Base-by-base conservation (phyloP, 1,140 invertebrate species). In the Diuraphis noxia region DNA sequence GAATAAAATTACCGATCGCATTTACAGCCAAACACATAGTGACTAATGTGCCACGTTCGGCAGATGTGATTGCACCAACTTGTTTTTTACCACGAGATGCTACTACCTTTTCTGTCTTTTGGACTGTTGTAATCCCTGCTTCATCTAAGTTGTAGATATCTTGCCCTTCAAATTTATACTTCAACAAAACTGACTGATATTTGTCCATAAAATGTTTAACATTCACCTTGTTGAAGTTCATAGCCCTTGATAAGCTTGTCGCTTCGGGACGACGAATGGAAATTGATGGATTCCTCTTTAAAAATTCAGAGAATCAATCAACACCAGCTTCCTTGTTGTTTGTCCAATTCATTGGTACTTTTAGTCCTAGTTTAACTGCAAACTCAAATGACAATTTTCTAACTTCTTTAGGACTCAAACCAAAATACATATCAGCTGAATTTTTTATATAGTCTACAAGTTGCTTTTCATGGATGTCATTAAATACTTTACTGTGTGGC, bases 81-180 rank as follows among this genome's bases (percentile, higher is more conserved):
- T 94, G 93, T 86, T 93, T 94, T 34, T 89, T 87, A 34, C 93
- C 94, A 88, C n/a, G 4, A 43, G 36, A 5, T 21, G 82, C 93
- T 91, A 94, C 72, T 41, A 94, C 92, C 93, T 93, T 94, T 46
- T 92, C 92, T 30, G 93, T 92, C 56, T 92, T 93, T 30, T 93
- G 93, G 1, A 81, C 77, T 23, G 77, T 81, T 23, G 36, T 81
- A 8, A 81, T 81, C 0, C 77, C 77, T 5, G 93, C 94, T 91
- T 94, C 93, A 92, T 94, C 93, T 77, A 93, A 92, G 92, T 94
- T 94, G 91, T 93, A 94, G 36, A 94, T 93, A 46, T 92, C 92
- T 34, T 92, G 89, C 38, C 93, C 92, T 34, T 46, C 23, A 88
- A 91, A 91, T 94, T 93, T 88, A 34, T 92, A 92, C 79, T 93